Evolutionary conservation across 2,113 vertebrate genomes (phyloP).

Genomic region (Bothrops jararaca): DNA sequence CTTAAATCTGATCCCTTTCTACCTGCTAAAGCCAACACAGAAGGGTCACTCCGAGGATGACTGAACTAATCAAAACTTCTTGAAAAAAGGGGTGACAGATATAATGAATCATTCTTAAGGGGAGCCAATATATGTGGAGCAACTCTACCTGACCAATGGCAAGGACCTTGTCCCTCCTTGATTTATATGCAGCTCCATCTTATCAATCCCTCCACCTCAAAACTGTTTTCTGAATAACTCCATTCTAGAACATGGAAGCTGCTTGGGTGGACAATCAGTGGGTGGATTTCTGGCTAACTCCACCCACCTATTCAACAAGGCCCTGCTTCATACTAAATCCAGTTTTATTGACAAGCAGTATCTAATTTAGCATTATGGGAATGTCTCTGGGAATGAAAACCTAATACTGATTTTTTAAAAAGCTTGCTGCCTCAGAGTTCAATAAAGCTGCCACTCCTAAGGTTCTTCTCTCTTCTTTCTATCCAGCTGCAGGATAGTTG

Average conservation of each 20-base stretch:
- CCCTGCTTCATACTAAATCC: background rate
- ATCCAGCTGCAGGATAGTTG: background rate
- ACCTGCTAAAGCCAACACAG: background rate
- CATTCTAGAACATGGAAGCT: background rate
- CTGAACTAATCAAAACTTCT: background rate
- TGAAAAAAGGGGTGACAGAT: background rate
- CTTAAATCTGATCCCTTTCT: background rate
- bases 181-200: background rate
- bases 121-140: background rate
- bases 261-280: background rate
- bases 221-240: background rate
- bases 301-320: background rate
- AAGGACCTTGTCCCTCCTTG: background rate
- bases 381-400: background rate
- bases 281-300: background rate
- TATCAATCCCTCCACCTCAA: background rate
- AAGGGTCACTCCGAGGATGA: background rate
- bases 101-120: background rate
- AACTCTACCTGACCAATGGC: background rate
- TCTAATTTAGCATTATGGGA: background rate
- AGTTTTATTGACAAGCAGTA: background rate
- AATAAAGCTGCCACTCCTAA: background rate
- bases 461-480: background rate
- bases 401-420: background rate
- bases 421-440: background rate